A percentile compares a stretch with the other conserved stretches of the same genome.
Conservation (phyloP, 2,888 invertebrate species). For the Brachycybe producta region DNA sequence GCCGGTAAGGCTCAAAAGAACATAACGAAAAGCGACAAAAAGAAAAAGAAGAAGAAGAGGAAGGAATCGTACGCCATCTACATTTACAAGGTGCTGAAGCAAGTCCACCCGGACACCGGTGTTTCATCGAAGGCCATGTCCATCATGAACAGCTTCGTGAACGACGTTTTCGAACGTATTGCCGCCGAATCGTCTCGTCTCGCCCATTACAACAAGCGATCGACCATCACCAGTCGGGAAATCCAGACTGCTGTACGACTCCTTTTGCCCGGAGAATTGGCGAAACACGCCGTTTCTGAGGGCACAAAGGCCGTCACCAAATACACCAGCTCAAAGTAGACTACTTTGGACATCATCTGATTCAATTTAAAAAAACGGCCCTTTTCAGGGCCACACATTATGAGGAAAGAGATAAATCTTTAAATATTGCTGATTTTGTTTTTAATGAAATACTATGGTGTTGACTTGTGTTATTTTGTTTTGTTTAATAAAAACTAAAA, state of each 20-base stretch:
- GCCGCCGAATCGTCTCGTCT: conserved; percentile 51
- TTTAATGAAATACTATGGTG: no score
- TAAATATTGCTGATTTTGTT: no score
- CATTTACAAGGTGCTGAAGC: conserved; percentile 49
- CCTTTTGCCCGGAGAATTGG: conserved; percentile 55
- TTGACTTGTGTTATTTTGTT: no score
- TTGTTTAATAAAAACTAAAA: no score
- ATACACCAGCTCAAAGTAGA: conserved; percentile 38
- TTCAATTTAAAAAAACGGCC: conserved; percentile 1
- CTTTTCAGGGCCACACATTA: conserved; percentile 8
- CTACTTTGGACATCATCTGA: not conserved
- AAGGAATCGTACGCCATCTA: conserved; percentile 43
- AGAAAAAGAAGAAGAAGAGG: conserved; percentile 41
- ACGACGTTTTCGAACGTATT: conserved; percentile 58
- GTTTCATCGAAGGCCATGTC: conserved; percentile 56
- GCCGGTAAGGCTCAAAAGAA: conserved; percentile 44
- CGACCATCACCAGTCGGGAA: conserved; percentile 53
- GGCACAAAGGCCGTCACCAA: conserved; percentile 50
- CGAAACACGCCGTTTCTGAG: conserved; percentile 55
- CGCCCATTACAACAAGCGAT: conserved; percentile 48
- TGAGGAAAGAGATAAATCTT: no score
- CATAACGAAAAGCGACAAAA: conserved; percentile 45
- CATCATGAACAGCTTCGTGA: conserved; percentile 62
- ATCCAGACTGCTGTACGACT: conserved; percentile 54
- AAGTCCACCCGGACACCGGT: conserved; percentile 49